A percentile compares a stretch with the other conserved stretches of the same genome.
These are phyloP conservation scores for Entosphenus tridentatus DNA, from an alignment of 2,113 vertebrate genomes.

Conservation along the genomic window DNA sequence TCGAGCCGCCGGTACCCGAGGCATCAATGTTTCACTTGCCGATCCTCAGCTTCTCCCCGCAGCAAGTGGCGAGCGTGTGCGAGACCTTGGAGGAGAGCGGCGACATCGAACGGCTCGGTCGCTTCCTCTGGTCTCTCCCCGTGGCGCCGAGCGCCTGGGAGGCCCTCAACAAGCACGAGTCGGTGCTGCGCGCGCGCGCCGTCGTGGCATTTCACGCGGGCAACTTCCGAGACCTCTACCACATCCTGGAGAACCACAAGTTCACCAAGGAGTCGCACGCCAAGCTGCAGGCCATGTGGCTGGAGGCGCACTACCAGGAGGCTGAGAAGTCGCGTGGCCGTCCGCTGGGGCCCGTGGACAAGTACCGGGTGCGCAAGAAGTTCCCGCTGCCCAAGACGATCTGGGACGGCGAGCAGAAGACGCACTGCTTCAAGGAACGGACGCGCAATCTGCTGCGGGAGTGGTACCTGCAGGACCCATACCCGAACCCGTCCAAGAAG, in stretches of 20 bases:
- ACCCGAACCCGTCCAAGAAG: slow-evolving; percentile 99
- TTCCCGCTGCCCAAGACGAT: slow-evolving; percentile 98
- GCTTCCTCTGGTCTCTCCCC: slow-evolving; percentile 95
- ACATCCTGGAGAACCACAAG: slow-evolving; percentile 99
- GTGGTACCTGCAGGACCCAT: slow-evolving; percentile 99
- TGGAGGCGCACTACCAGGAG: slow-evolving; percentile 98
- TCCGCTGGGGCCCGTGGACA: slow-evolving; percentile 92
- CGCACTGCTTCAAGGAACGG: slow-evolving; percentile 99
- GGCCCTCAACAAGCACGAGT: slow-evolving; percentile 99
- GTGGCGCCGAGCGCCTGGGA: slow-evolving; percentile 96
- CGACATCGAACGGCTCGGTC: slow-evolving; percentile 94
- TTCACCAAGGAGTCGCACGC: slow-evolving; percentile 99
- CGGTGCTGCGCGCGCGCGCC: slow-evolving; percentile 86
- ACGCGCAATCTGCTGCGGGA: slow-evolving; percentile 95
- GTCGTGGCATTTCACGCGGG: slow-evolving; percentile 98
- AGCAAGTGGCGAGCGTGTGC: slow-evolving; percentile 99
- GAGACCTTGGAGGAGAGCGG: slow-evolving; percentile 99
- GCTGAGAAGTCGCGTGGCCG: slow-evolving; percentile 94
- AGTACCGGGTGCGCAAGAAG: slow-evolving; percentile 99
- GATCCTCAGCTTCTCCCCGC: slow-evolving; percentile 99
- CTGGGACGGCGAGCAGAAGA: slow-evolving; percentile 99
- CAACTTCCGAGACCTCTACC: slow-evolving; percentile 98
- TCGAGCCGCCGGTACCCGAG: slow-evolving; percentile 19
- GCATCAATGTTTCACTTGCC: slow-evolving; percentile 99
- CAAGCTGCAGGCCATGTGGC: slow-evolving; percentile 98